Percentiles rank a stretch among this genome's conserved stretches.
These are phyloP conservation scores for Labeo catla DNA, from an alignment of 2,113 vertebrate genomes.

Conservation along the genomic window DNA sequence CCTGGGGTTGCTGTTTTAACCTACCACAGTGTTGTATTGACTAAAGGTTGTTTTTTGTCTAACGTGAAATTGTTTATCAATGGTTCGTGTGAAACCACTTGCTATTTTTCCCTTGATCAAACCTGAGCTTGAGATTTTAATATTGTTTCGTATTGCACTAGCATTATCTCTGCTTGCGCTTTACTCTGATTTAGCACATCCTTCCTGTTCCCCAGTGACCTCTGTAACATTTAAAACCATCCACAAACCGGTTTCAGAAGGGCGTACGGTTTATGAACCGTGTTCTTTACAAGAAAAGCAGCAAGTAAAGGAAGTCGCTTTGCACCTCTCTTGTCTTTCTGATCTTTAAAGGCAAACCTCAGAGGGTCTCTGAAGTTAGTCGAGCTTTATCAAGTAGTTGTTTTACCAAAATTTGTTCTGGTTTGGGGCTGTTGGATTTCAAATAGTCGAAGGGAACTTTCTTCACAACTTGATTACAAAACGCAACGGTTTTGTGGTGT, in stretches of 20 bases:
- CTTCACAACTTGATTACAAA: conserved; percentile 51
- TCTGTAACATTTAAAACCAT: neutral
- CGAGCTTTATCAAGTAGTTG: neutral
- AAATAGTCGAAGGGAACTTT: conserved; percentile 50
- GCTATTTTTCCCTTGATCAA: neutral
- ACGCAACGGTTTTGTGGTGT: conserved; percentile 58
- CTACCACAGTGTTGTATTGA: neutral
- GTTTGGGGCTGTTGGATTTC: conserved; percentile 38
- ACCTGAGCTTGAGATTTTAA: neutral
- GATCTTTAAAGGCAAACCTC: neutral
- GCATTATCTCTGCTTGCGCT: neutral
- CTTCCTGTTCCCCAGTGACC: neutral
- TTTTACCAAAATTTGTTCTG: conserved; percentile 20
- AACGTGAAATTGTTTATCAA: neutral
- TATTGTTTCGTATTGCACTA: neutral
- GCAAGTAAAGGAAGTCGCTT: conserved; percentile 24
- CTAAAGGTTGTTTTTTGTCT: neutral
- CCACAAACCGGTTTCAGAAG: neutral
- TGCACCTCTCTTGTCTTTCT: neutral
- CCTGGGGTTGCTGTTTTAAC: conserved; percentile 18
- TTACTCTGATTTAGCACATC: conserved; percentile 31
- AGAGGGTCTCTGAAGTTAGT: neutral
- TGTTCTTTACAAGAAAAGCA: neutral
- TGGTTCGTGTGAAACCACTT: neutral
- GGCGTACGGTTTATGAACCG: neutral